These are phyloP conservation scores for Neosalanx taihuensis DNA, from an alignment of 2,797 vertebrate genomes.

Conservation along the genomic window DNA sequence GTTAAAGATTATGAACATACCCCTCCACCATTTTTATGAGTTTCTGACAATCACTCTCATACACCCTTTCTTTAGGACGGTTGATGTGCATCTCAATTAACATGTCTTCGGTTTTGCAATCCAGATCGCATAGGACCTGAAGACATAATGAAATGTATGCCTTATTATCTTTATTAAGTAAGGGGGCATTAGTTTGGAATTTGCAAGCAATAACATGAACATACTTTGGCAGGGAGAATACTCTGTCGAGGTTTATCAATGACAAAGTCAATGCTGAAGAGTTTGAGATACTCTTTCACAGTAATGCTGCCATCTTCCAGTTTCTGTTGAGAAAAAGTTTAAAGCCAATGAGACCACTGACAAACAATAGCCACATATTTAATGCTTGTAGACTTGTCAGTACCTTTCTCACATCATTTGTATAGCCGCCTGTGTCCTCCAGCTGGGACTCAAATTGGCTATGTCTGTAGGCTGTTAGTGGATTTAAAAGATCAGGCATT, in stretches of 20 bases:
- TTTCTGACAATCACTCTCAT: slow-evolving; percentile 78
- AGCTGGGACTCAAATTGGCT: slow-evolving; percentile 83
- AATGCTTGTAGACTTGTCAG: not conserved
- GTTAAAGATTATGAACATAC: slow-evolving; percentile 64
- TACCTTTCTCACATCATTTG: slow-evolving; percentile 80
- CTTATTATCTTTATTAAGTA: not conserved
- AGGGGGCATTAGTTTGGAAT: not conserved
- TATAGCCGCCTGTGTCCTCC: slow-evolving; percentile 70
- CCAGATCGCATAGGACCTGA: slow-evolving; percentile 58
- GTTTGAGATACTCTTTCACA: slow-evolving; percentile 84
- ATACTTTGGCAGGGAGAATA: slow-evolving; percentile 79
- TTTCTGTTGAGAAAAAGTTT: slow-evolving; percentile 74
- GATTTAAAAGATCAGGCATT: slow-evolving; percentile 1
- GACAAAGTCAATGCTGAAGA: slow-evolving; percentile 85
- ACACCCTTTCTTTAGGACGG: slow-evolving; percentile 81
- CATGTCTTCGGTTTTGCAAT: slow-evolving; percentile 69
- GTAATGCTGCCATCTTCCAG: slow-evolving; percentile 82
- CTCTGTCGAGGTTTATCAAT: slow-evolving; percentile 92
- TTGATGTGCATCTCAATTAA: slow-evolving; percentile 78
- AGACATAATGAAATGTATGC: slow-evolving; percentile 7
- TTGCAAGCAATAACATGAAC: not conserved
- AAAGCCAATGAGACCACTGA: not conserved
- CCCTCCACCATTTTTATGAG: slow-evolving; percentile 77
- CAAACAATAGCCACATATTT: not conserved
- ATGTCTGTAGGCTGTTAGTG: slow-evolving; percentile 71